Evolutionary conservation across 2,888 invertebrate genomes (phyloP).

Genomic region (Encarsia formosa): DNA sequence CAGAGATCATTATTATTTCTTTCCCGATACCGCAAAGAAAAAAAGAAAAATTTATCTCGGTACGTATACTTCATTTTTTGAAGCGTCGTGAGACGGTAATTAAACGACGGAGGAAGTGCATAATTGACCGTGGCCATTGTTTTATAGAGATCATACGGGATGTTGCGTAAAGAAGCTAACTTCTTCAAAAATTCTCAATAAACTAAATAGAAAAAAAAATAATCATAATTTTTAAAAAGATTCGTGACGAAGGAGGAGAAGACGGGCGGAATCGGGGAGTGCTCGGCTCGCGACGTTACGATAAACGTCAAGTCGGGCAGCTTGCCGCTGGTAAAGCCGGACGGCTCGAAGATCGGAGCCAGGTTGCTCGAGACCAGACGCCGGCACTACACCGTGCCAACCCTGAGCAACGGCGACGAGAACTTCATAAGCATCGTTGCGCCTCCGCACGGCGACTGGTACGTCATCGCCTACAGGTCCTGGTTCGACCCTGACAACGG

Average conservation of each 20-base stretch:
- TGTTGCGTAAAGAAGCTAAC: too few species aligned
- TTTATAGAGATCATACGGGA: too few species aligned
- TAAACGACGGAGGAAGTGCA: too few species aligned
- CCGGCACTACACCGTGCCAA: conserved; percentile 57
- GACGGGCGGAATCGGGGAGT: conserved; percentile 56
- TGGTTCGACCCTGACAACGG: conserved; percentile 71
- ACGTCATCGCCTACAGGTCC: conserved; percentile 71
- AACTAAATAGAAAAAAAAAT: neutral
- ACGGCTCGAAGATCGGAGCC: conserved; percentile 72
- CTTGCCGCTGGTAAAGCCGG: conserved; percentile 78
- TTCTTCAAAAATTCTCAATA: too few species aligned
- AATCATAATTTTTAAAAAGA: conserved; percentile 27
- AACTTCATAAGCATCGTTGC: conserved; percentile 60
- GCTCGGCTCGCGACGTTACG: conserved; percentile 61
- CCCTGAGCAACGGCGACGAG: conserved; percentile 62
- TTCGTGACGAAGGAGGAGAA: conserved; percentile 45
- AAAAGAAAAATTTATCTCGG: too few species aligned
- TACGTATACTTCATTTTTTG: too few species aligned
- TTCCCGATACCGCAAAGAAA: too few species aligned
- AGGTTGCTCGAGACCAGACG: conserved; percentile 56
- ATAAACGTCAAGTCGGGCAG: conserved; percentile 75
- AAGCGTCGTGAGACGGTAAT: too few species aligned
- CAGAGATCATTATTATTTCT: too few species aligned
- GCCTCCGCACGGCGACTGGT: conserved; percentile 75
- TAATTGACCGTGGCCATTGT: too few species aligned